Evolutionary conservation across 2,888 invertebrate genomes (phyloP), one percentile per base, ranked within the genome.

Genomic region (Spialia ferax): DNA sequence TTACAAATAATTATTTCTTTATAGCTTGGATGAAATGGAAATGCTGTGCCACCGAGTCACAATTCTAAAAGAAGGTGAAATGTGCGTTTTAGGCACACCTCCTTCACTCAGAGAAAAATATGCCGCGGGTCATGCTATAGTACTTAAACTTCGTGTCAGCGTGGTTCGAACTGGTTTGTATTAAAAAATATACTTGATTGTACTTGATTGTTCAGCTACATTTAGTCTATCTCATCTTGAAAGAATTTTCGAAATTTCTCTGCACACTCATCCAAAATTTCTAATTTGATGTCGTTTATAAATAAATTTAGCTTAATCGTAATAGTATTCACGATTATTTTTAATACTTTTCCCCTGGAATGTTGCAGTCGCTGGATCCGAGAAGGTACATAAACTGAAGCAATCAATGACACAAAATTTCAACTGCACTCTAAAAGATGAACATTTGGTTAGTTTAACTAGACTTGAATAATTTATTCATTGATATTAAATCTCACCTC

Each of bases 1-100:
- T 22, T 13, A 48, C 10, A 10, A 1, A 18, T 48, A 10, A 29
- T 29, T 29, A 23, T 52, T 52, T 15, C 8, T 59, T 45, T 42
- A 0, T 84, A 97, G 97, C 79, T 97, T 97, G 97, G 97, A 97
- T 81, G 97, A 97, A 89, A 97, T 97, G 88, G 97, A 97, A 81
- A 95, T 96, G 23, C 93, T 97, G n/a, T 97, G 97, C 83, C 94
- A 95, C 63, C 94, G 97, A 65, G 85, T 97, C 70, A 97, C 96
- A 1, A 97, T 97, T 69, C 95, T 97, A 97, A 95, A 95, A 0
- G 92, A 92, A 70, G 97, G 97, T 0, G 93, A 94, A 78, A 91
- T 97, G 75, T 94, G 95, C 71, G 97, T 97, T 79, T 91, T 97
- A 50, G 97, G 97, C 59, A 94, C 95, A 65, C 95, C 96, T 66